Evolutionary conservation across 1,140 invertebrate genomes (phyloP), one percentile per base, ranked within the genome.

Genomic region (Saccostrea cuccullata): DNA sequence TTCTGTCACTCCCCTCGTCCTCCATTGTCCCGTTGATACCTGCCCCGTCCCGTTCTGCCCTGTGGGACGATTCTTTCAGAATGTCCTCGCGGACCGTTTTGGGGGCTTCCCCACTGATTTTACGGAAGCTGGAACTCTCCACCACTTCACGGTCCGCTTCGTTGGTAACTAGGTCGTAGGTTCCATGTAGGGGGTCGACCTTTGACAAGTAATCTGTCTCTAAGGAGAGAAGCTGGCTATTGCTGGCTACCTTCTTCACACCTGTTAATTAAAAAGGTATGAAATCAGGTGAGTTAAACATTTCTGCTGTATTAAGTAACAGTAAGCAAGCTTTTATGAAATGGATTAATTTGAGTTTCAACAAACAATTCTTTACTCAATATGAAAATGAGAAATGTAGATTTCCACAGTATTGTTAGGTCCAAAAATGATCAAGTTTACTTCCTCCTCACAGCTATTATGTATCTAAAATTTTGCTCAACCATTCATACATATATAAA

Each of bases 171-270:
- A 94, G 90, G 67, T 93, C 92, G 73, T 93, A 86, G 83, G 91
- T 93, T 20, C 93, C 93, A 55, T 91, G 90, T 12, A 94, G 84
- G 0, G 93, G 93, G 70, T 94, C 94, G 88, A 93, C 92, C 47
- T 88, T 89, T 12, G 92, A 90, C 64, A 94, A 90, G 60, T 94
- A 94, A 60, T 94, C 93, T 2, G 94, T 94, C 88, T 94, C 94
- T 9, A 94, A 55, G 23, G 92, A 70, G 13, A 85, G 17, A 15
- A 77, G 70, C 17, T 84, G 40, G 5, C 20, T 55, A 55, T 36
- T 84, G 40, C 82, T 56, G 0, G 40, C n/a, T 55, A 55, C 40
- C n/a, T 55, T 84, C 82, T 55, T 55, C 40, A 84, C 77, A 82
- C 17, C 77, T 82, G 77, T 23, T 5, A 47, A 82, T 20, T 8